Conservation (phyloP, 2,888 invertebrate species). For the Andrena hattorfiana region DNA sequence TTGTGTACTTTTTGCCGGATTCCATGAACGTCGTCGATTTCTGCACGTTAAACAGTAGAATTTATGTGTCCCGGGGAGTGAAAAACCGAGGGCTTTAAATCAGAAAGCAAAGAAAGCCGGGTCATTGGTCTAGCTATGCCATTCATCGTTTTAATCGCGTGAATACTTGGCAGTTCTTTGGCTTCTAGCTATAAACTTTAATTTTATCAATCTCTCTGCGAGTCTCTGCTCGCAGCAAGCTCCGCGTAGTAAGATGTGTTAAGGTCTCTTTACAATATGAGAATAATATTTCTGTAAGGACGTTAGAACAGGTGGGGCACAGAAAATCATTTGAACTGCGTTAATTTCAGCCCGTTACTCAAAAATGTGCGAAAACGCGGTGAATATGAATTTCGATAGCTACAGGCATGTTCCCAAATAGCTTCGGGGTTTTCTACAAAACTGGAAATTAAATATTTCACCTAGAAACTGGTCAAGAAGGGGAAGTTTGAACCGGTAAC, state of each 20-base stretch:
- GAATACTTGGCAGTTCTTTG: too few relatives aligned
- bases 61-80: slow-evolving; percentile 7
- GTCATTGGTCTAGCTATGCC: not conserved
- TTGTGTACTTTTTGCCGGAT: slow-evolving; percentile 6
- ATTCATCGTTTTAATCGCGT: slow-evolving; percentile 5
- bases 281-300: too few relatives aligned
- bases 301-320: too few relatives aligned
- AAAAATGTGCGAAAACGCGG: not conserved
- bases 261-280: too few relatives aligned
- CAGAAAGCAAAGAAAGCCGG: not conserved
- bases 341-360: not conserved
- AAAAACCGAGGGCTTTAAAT: slow-evolving; percentile 13
- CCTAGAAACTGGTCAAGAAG: too few relatives aligned
- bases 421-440: not conserved
- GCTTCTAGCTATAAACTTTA: too few relatives aligned
- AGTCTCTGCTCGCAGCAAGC: too few relatives aligned
- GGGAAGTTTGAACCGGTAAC: too few relatives aligned
- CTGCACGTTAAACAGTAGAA: slow-evolving; percentile 21
- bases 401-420: slow-evolving; percentile 8
- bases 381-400: not conserved
- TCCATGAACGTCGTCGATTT: slow-evolving; percentile 17
- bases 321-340: too few relatives aligned
- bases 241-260: too few relatives aligned
- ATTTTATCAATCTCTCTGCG: too few relatives aligned
- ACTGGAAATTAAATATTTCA: slow-evolving; percentile 2